Conservation (phyloP, 1,140 invertebrate species). For the Nomia melanderi region DNA sequence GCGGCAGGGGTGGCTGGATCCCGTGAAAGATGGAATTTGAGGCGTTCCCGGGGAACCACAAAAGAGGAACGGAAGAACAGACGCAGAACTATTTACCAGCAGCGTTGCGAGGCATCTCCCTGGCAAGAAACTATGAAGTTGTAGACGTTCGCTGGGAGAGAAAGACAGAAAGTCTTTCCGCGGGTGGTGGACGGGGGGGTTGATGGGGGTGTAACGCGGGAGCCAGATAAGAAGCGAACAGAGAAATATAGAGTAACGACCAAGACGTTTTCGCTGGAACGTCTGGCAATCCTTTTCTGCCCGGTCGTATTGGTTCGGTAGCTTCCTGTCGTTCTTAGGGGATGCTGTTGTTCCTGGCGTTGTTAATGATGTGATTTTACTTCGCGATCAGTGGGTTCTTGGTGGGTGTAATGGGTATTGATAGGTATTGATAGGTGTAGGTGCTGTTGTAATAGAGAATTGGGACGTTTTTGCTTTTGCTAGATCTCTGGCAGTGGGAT, state of each 20-base stretch:
- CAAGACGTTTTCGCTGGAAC: constrained; percentile 10
- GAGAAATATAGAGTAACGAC: constrained; percentile 35
- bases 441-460: no score
- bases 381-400: no score
- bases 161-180: no score
- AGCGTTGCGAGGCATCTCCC: constrained; percentile 35
- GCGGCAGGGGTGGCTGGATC: no score
- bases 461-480: no score
- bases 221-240: constrained; percentile 34
- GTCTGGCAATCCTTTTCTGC: constrained; percentile 5
- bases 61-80: constrained; percentile 41
- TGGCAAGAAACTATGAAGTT: constrained; percentile 55
- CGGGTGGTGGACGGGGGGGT: neutral
- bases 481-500: no score
- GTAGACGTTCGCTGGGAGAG: constrained; percentile 33
- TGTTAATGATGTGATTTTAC: neutral
- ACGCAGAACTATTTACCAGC: constrained; percentile 53
- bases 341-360: neutral
- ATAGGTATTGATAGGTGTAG: no score
- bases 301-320: neutral
- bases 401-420: neutral
- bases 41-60: constrained; percentile 32
- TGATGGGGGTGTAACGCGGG: no score
- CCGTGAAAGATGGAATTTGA: constrained; percentile 51
- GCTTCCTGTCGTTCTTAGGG: neutral